Evolutionary conservation across 2,113 vertebrate species (phyloP), one percentile per base, ranked within the genome.

Genomic region (Syngnathoides biaculeatus): DNA sequence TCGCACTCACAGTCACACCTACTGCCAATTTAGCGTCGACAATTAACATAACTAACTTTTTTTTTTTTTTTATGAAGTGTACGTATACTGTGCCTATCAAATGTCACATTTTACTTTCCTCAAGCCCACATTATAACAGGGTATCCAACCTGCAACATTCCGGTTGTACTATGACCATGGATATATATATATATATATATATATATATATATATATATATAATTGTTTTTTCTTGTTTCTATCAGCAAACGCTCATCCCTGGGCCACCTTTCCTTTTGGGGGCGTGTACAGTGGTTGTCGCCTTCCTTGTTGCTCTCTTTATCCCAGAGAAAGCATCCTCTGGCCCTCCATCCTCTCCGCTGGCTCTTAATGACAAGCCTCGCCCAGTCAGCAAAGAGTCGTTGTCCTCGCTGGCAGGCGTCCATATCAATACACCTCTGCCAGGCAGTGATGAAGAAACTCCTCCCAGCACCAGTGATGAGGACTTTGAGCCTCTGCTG

Each of bases 221-320:
- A 0, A 45, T 35, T 35, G 30, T 35, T 35, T 19, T 60, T 4
- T 22, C 20, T 3, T 56, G 30, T 71, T 3, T 62, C 7, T 56
- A 10, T 55, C 26, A 98, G 96, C 90, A 74, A 50, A 58, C 88
- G 0, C 69, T 92, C 13, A 86, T 99, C 77, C 95, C 96, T 4
- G 97, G 97, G 20, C 96, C 96, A 0, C 95, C 96, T 5, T 99
- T 98, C 88, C 88, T 99, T 43, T 89, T 96, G 73, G 97, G 97
- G 55, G 93, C 96, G 0, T 96, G 94, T 74, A 87, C 94, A 15
- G 97, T 98, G 73, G 84, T 98, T 56, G 68, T 95, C 10, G 95
- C 95, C 73, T 95, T 99, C 86, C 63, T 98, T 56, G 95, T 98
- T 0, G 94, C 97, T n/a, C 92, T 98, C 72, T 95, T 96, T 88